Base-by-base conservation (phyloP, 2,797 vertebrate genomes). In the Pteronotus mesoamericanus region DNA sequence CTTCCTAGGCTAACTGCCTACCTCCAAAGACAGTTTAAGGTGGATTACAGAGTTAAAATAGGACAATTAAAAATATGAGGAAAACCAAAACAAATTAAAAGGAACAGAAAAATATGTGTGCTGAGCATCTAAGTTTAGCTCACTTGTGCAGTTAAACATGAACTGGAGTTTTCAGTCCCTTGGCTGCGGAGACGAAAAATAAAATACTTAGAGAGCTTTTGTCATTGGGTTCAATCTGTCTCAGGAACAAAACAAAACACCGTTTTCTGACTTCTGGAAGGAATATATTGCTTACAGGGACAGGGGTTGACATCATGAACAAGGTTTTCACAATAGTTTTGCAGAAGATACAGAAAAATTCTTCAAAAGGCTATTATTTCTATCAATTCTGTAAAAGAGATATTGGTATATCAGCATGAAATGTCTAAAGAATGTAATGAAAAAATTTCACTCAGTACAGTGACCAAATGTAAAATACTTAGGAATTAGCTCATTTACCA, bases 11-110 rank as follows among this genome's bases (percentile, higher is more conserved):
- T 95, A 88, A 91, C 86, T 71, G 44, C 93, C 84, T 79, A 79
- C 82, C 94, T 93, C 84, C 75, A 94, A 94, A 96, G 88, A 96
- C 86, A 96, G 48, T 94, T 97, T 82, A 79, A 96, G 82, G 91
- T 85, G 55, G 78, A 86, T 86, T 89, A 66, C 66, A 91, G 93
- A 97, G 86, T 91, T 96, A 94, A 97, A 94, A 77, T 26, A n/a
- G 83, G 51, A 72, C 79, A 87, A 85, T 94, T 93, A 88, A 93
- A 89, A 89, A 72, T 95, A 80, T 21, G 46, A 84, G n/a, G 80
- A 91, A 95, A 96, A 72, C 21, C 39, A 86, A 93, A 95, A 88
- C 26, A 59, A 77, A 55, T 75, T n/a, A 79, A 95, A 94, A 91
- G 61, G 42, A 94, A 80, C 24, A 71, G 82, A 94, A 86, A 95